Percentiles rank a stretch among this genome's conserved stretches.
phyloP scores from a whole-genome alignment of 92 coral and sea anemone species.

The Isaurus tuberculatus region DNA sequence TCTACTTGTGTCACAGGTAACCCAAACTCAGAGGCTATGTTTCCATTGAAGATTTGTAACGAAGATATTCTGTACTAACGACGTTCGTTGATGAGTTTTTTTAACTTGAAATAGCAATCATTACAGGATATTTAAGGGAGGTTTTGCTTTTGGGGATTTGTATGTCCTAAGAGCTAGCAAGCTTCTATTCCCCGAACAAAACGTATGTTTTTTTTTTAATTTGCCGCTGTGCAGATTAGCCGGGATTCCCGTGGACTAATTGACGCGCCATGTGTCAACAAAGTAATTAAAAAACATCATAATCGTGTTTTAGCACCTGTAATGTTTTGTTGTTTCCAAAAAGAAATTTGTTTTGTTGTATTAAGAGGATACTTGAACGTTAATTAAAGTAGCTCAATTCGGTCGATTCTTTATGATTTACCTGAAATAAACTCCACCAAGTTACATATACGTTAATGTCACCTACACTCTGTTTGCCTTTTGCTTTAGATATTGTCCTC shows the following conservation, averaged over 20 bases:
- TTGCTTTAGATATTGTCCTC: not conserved
- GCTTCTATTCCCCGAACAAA: no score
- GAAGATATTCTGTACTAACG: not conserved
- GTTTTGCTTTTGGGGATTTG: no score
- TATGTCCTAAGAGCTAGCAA: no score
- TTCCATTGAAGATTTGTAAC: not conserved
- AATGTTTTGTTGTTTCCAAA: not conserved
- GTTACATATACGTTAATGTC: no score
- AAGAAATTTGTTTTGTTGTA: not conserved
- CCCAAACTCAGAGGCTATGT: conserved; percentile 1
- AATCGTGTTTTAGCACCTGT: not conserved
- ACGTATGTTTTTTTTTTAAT: not conserved
- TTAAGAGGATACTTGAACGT: not conserved
- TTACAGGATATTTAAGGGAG: no score
- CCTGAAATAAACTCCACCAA: not conserved
- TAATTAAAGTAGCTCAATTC: not conserved
- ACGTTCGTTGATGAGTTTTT: not conserved
- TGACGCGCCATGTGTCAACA: not conserved
- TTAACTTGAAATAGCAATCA: not conserved
- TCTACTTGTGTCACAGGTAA: conserved; percentile 19
- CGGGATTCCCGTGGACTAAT: not conserved
- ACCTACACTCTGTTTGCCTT: not conserved
- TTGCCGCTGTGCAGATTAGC: not conserved
- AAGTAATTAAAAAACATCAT: not conserved
- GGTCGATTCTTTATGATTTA: not conserved